Percentiles rank a stretch among this genome's conserved stretches.
Evolutionary conservation across 2,888 invertebrate species (phyloP).

Genomic region (Entomobrya multifasciata): DNA sequence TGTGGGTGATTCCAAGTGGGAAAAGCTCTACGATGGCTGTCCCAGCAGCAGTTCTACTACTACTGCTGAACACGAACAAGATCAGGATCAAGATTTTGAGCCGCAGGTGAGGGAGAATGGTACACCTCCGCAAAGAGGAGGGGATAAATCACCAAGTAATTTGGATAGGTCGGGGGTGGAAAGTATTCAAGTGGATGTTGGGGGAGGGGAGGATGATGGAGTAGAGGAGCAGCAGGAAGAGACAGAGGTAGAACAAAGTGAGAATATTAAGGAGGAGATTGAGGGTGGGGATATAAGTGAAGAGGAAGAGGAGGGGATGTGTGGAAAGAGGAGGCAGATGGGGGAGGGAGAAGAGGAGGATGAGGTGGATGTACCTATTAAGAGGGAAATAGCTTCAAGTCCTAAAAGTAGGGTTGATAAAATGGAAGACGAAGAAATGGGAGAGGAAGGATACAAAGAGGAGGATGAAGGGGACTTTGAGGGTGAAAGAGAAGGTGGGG

Average conservation of each 20-base stretch:
- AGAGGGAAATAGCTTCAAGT: neutral
- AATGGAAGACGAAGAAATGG: constrained; percentile 36
- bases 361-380: too few relatives aligned
- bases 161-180: neutral
- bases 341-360: constrained; percentile 62
- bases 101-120: constrained; percentile 44
- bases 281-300: constrained; percentile 30
- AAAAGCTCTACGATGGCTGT: constrained; percentile 80
- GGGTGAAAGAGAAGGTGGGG: constrained; percentile 60
- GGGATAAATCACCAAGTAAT: neutral
- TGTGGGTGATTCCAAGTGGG: constrained; percentile 81
- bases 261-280: constrained; percentile 7
- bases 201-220: constrained; percentile 77
- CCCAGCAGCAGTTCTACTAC: constrained; percentile 80
- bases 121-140: neutral
- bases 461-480: constrained; percentile 60
- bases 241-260: constrained; percentile 36
- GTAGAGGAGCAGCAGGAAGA: neutral
- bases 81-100: constrained; percentile 78
- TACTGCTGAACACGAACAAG: constrained; percentile 81
- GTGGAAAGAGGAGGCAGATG: constrained; percentile 64
- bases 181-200: constrained; percentile 12
- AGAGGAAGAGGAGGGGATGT: constrained; percentile 54
- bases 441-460: constrained; percentile 65
- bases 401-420: neutral